Conservation (phyloP, 2,888 invertebrate genomes). For the Ceramica pisi region DNA sequence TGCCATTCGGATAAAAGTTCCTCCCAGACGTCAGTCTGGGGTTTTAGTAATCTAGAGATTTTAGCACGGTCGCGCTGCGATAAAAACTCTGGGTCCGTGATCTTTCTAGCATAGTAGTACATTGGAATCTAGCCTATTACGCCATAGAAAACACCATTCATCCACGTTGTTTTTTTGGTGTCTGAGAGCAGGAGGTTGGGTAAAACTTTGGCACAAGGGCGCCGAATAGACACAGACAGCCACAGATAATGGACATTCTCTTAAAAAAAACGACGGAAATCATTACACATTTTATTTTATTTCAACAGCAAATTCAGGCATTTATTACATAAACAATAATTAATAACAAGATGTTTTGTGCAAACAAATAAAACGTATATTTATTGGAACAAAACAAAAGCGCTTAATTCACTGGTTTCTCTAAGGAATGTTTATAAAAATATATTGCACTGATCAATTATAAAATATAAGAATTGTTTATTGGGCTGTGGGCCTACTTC, state of each 20-base stretch:
- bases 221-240: too few species aligned
- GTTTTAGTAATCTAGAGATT: too few species aligned
- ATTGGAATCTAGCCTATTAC: too few species aligned
- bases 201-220: too few species aligned
- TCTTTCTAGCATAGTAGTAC: too few species aligned
- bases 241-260: background rate
- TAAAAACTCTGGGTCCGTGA: too few species aligned
- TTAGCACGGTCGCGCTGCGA: too few species aligned
- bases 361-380: conserved; percentile 54
- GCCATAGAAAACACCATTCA: too few species aligned
- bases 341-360: conserved; percentile 59
- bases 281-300: conserved; percentile 71
- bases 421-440: conserved; percentile 55
- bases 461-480: conserved; percentile 2
- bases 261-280: conserved; percentile 35
- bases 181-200: too few species aligned
- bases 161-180: too few species aligned
- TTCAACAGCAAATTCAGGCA: conserved; percentile 69
- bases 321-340: conserved; percentile 47
- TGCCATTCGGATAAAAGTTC: too few species aligned
- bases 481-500: conserved; percentile 4
- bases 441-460: conserved; percentile 49
- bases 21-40: too few species aligned
- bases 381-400: conserved; percentile 37
- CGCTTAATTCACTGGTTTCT: conserved; percentile 19